Base-by-base conservation (phyloP, 2,888 invertebrate species). In the Pyrrhia umbra region DNA sequence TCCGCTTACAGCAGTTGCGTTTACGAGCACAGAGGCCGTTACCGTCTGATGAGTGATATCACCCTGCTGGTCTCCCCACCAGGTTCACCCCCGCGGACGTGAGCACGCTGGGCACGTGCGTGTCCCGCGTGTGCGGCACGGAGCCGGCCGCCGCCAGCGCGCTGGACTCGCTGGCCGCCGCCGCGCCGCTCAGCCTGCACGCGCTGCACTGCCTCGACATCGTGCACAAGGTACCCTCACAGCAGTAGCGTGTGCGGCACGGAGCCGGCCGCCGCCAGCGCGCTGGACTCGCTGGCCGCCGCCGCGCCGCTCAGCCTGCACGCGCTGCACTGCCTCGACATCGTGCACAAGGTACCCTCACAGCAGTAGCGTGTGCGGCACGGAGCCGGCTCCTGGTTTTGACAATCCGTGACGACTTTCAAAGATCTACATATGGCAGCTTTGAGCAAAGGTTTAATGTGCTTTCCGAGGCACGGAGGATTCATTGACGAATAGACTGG, bases 171-270 rank as follows among this genome's bases (percentile, higher is more conserved):
- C 69, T 90, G 1, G 79, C 86, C 15, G 55, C 85, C 34, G 68
- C 83, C 96, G 98, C 85, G 95, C 98, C 91, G 95, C 98, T 79
- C 96, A 96, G 97, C 51, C 96, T 97, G 50, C 98, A 99, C 86
- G 96, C 97, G 39, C 96, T 97, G 79, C 98, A 98, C 85, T 97
- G 98, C 66, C 96, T 99, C 90, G 98, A 98, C 76, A 96, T 97
- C 23, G 95, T 99, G 55, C 98, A 98, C 85, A 98, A 98, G 95
- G 97, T 97, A 69, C 9, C n/a, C n/a, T n/a, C n/a, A n/a, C n/a
- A n/a, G n/a, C n/a, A n/a, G n/a, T n/a, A n/a, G n/a, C n/a, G n/a
- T n/a, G n/a, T n/a, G n/a, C n/a, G n/a, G 83, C 34, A 87, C 90
- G 63, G 88, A 88, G 68, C 91, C 90, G 1, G 84, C 90, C 2